A percentile compares a stretch with the other conserved stretches of the same genome.
These are phyloP conservation scores for Siniperca scherzeri DNA, from an alignment of 2,797 vertebrate species.

Conservation along the genomic window DNA sequence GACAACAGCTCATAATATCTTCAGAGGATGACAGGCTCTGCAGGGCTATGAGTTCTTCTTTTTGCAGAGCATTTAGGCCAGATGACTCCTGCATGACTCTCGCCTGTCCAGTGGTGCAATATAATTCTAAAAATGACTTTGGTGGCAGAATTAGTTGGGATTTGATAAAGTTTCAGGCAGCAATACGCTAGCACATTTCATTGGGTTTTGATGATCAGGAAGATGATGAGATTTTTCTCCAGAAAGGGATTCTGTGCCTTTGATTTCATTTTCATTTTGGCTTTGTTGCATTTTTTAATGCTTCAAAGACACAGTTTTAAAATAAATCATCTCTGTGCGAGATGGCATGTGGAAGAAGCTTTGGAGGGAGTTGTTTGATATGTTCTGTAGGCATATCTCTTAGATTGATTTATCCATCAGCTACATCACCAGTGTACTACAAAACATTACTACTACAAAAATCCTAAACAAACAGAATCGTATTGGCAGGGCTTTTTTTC, in stretches of 20 bases:
- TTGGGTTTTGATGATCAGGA: constrained; percentile 77
- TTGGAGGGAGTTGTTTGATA: constrained; percentile 65
- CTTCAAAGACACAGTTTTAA: constrained; percentile 79
- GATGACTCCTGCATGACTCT: constrained; percentile 69
- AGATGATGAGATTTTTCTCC: constrained; percentile 76
- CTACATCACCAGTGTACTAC: constrained; percentile 28
- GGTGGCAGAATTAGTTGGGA: constrained; percentile 60
- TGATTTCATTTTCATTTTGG: constrained; percentile 78
- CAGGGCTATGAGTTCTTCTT: constrained; percentile 40
- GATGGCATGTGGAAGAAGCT: constrained; percentile 56
- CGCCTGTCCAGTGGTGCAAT: constrained; percentile 65
- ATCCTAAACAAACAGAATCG: constrained; percentile 47
- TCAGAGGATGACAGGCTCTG: constrained; percentile 57
- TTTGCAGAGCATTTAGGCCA: constrained; percentile 63
- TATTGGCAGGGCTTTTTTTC: constrained; percentile 1
- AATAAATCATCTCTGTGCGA: constrained; percentile 63
- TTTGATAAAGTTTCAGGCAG: constrained; percentile 75
- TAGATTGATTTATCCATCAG: constrained; percentile 58
- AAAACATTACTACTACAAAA: constrained; percentile 37
- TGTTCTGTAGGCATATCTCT: constrained; percentile 47
- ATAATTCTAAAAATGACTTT: constrained; percentile 69
- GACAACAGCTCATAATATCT: constrained; percentile 70
- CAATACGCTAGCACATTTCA: constrained; percentile 61
- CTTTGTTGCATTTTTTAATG: constrained; percentile 78
- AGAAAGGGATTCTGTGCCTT: constrained; percentile 70